Evolutionary conservation across 92 coral and sea anemone species (phyloP), one percentile per base, ranked within the genome.

Genomic region (Epizoanthus scotinus): DNA sequence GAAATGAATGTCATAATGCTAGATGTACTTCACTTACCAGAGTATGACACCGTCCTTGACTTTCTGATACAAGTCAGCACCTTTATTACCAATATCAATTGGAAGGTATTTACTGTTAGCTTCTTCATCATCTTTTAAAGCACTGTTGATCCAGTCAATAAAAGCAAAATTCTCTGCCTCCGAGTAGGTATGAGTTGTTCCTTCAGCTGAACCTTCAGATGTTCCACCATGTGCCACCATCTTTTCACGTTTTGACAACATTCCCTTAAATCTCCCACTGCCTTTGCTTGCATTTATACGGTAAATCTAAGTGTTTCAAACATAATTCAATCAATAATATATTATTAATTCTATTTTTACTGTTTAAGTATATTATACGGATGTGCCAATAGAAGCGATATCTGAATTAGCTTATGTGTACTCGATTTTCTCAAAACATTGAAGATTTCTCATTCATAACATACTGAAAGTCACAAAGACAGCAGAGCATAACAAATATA

Each of bases 81-180:
- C 88, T 52, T 92, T 92, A 47, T 91, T 78, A 25, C 70, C 62
- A 6, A 87, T 49, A 58, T 86, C 63, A 59, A 95, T 82, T 4
- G 99, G 98, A 36, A 95, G 86, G 61, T 91, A 86, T 0, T 79
- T 86, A 64, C 81, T 84, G 3, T 61, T 85, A 13, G 84, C 85
- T 31, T 93, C 98, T 54, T 74, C 80, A 55, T 91, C 95, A 9
- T 91, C 94, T 25, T 67, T 87, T 56, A 93, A 54, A 54, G 93
- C 89, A 47, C 92, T 91, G 84, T 93, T 95, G 19, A 95, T 91
- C 99, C 99, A 95, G 70, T 95, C 98, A 34, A 90, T 92, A 81
- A 95, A 95, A 26, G 99, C 99, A n/a, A 86, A 89, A 34, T 85
- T 87, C 59, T 95, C 99, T 2, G 91, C 93, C 58, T 95, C 97